Evolutionary conservation across 35 echinoderm and acorn worm genomes (phyloP).

Genomic region (Diadema setosum): DNA sequence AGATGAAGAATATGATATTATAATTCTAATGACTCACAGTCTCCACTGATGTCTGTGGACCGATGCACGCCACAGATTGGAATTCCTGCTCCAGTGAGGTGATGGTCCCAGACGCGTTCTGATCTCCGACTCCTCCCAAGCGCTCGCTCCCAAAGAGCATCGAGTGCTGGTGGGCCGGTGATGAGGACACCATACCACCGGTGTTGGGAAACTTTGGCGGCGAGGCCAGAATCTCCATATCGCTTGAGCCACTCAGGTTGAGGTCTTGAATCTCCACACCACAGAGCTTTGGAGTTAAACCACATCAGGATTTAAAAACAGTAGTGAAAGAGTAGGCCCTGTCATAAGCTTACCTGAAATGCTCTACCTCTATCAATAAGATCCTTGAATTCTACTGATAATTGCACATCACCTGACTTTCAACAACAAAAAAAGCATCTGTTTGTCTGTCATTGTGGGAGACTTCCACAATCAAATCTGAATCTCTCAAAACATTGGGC

Average conservation of each 20-base stretch:
- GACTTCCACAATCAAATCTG: no score
- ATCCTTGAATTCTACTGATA: neutral
- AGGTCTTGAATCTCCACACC: constrained; percentile 73
- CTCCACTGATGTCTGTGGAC: neutral
- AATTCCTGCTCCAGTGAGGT: constrained; percentile 49
- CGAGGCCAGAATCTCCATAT: constrained; percentile 38
- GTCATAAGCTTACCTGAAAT: no score
- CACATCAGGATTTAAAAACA: no score
- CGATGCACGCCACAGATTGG: neutral
- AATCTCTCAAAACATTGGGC: no score
- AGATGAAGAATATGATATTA: no score
- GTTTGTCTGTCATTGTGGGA: no score
- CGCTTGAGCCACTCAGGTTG: constrained; percentile 8
- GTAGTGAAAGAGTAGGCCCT: no score
- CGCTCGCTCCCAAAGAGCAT: neutral
- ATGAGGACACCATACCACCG: neutral
- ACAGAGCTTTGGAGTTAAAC: constrained; percentile 47
- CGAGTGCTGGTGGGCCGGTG: neutral
- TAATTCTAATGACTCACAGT: neutral
- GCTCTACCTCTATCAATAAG: no score
- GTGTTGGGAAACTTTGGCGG: constrained; percentile 29
- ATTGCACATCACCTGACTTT: neutral
- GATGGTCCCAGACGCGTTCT: neutral
- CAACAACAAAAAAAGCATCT: no score
- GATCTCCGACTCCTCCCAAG: neutral